phyloP scores from a whole-genome alignment of 1,140 invertebrate genomes.

The Panagrolaimus sp. region DNA sequence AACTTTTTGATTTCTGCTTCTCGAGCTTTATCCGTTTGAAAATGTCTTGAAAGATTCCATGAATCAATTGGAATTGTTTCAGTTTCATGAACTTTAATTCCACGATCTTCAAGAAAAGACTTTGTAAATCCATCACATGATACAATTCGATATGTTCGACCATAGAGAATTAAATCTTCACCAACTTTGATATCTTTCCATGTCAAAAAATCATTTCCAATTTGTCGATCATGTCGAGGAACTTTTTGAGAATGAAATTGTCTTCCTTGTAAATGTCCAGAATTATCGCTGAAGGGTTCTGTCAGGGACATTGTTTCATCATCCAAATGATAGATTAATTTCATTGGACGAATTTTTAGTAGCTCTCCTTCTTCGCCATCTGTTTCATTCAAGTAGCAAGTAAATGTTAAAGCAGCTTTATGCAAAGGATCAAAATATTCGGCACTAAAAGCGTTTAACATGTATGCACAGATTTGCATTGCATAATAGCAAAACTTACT shows the following conservation, averaged over 20 bases:
- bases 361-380: conserved; percentile 33
- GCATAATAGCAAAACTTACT: neutral
- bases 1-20: neutral
- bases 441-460: conserved; percentile 12
- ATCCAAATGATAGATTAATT: conserved; percentile 32
- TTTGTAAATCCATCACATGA: conserved; percentile 37
- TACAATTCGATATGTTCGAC: conserved; percentile 28
- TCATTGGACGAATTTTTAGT: conserved; percentile 37
- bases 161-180: conserved; percentile 29
- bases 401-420: conserved; percentile 33
- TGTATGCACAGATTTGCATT: no score
- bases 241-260: conserved; percentile 29
- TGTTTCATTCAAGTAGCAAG: conserved; percentile 27
- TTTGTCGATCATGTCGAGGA: conserved; percentile 13
- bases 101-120: conserved; percentile 32
- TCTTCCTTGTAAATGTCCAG: conserved; percentile 29
- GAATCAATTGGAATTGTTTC: conserved; percentile 34
- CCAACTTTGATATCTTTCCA: conserved; percentile 35
- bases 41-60: conserved; percentile 28
- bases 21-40: conserved; percentile 19
- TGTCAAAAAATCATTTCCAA: conserved; percentile 26
- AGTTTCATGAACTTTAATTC: conserved; percentile 14
- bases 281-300: conserved; percentile 31
- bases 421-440: conserved; percentile 35
- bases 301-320: conserved; percentile 32